Evolutionary conservation across 2,797 vertebrate species (phyloP).

Genomic region (Gymnocypris eckloni): DNA sequence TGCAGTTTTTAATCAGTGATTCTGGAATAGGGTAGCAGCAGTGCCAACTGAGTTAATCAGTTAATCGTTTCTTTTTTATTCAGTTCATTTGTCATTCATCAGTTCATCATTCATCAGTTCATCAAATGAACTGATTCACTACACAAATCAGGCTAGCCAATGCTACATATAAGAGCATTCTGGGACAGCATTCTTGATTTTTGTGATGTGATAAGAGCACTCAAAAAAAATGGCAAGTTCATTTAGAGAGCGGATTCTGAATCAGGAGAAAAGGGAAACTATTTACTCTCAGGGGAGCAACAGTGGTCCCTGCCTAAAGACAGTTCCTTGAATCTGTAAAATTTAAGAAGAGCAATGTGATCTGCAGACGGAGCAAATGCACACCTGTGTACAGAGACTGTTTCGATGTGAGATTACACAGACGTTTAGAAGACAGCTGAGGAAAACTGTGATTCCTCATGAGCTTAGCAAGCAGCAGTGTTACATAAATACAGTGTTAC

Average conservation of each 20-base stretch:
- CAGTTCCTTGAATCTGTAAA: constrained; percentile 1
- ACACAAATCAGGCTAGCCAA: too few relatives aligned
- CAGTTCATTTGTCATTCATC: neutral
- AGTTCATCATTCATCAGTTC: too few relatives aligned
- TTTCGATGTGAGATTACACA: constrained; percentile 9
- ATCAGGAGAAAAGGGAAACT: neutral
- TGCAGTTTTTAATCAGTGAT: too few relatives aligned
- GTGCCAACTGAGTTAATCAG: neutral
- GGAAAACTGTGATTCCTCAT: constrained; percentile 19
- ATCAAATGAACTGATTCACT: neutral
- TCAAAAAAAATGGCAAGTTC: neutral
- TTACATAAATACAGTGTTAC: constrained; percentile 16
- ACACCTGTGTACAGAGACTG: constrained; percentile 35
- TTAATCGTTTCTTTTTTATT: neutral
- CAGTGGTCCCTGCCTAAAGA: neutral
- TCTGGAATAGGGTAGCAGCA: neutral
- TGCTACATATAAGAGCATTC: neutral
- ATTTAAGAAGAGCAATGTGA: constrained; percentile 12
- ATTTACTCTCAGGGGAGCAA: neutral
- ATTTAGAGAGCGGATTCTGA: neutral
- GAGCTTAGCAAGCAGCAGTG: neutral
- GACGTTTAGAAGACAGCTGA: constrained; percentile 19
- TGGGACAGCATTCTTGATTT: neutral
- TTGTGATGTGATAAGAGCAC: neutral
- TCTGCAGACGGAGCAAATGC: constrained; percentile 32